A percentile compares a stretch with the other conserved stretches of the same genome.
Evolutionary conservation across 2,888 invertebrate species (phyloP).

Genomic region (Phortica okadai): DNA sequence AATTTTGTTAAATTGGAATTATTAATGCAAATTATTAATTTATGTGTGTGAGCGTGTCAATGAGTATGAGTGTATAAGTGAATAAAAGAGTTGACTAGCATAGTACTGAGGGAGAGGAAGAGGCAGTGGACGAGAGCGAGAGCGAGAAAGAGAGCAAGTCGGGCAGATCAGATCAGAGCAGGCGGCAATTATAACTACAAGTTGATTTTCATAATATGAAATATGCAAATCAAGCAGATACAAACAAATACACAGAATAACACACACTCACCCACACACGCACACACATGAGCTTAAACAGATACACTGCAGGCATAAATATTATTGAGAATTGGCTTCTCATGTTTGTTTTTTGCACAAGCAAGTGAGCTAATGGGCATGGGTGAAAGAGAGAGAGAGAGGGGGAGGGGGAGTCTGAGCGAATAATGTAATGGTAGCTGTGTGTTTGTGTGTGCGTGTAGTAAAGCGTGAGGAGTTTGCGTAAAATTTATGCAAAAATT

Average conservation of each 20-base stretch:
- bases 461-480: background rate
- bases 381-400: background rate
- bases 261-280: background rate
- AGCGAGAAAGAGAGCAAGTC: too few relatives aligned
- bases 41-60: constrained; percentile 28
- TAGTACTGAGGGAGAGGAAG: too few relatives aligned
- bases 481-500: background rate
- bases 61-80: too few relatives aligned
- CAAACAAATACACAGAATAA: background rate
- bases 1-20: constrained; percentile 49
- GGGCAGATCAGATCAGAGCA: too few relatives aligned
- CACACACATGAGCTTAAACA: background rate
- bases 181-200: background rate
- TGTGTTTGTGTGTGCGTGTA: background rate
- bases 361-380: background rate
- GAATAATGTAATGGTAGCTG: background rate
- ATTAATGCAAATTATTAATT: constrained; percentile 60
- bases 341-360: background rate
- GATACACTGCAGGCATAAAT: background rate
- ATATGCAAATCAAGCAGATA: constrained; percentile 2
- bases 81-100: too few relatives aligned
- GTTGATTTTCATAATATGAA: constrained; percentile 1
- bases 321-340: background rate
- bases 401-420: background rate
- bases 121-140: too few relatives aligned